Conservation (phyloP, 2,113 vertebrate species). For the Amazona vittata region DNA sequence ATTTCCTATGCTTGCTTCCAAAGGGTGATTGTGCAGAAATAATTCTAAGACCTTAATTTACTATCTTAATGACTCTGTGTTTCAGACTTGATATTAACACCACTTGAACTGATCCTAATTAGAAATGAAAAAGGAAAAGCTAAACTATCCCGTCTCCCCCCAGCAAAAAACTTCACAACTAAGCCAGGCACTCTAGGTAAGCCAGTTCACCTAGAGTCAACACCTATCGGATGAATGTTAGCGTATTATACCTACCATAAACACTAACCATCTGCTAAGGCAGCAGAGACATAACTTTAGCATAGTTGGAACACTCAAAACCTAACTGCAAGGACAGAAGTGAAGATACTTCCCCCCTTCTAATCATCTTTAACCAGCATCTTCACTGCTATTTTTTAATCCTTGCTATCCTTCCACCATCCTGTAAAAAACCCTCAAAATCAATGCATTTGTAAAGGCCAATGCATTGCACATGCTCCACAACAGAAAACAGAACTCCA, state of each 20-base stretch:
- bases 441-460: neutral
- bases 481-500: neutral
- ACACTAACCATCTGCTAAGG: neutral
- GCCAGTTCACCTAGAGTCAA: neutral
- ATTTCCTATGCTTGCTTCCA: neutral
- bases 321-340: neutral
- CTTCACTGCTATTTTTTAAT: neutral
- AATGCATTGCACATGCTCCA: neutral
- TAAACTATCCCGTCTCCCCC: rapidly evolving
- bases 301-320: neutral
- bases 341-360: neutral
- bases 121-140: neutral
- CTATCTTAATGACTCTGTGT: neutral
- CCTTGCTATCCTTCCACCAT: neutral
- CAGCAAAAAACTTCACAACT: neutral
- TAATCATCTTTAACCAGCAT: neutral
- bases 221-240: neutral
- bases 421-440: neutral
- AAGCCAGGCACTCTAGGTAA: neutral
- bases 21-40: neutral
- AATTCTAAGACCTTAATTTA: neutral
- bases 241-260: neutral
- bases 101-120: neutral
- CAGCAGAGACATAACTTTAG: neutral
- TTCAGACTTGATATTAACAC: neutral